phyloP scores from a whole-genome alignment of 2,888 invertebrate species.

The Phyllotreta striolata region DNA sequence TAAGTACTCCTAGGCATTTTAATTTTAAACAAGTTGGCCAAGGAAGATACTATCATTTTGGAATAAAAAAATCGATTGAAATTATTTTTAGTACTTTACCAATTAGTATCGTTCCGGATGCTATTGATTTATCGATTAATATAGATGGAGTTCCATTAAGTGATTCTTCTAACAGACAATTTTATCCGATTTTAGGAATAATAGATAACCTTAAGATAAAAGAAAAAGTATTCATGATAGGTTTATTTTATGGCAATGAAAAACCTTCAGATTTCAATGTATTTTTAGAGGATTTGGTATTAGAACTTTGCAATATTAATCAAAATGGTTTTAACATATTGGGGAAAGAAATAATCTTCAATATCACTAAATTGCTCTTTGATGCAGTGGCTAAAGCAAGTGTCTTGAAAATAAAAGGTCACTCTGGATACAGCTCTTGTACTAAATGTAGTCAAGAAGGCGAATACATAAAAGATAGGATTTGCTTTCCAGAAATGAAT shows the following conservation, averaged over 20 bases:
- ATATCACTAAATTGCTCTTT: conserved; percentile 17
- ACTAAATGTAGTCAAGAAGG: conserved; percentile 22
- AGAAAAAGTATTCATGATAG: conserved; percentile 17
- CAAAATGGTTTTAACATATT: neutral
- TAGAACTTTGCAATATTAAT: no score
- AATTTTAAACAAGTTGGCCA: neutral
- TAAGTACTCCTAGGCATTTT: neutral
- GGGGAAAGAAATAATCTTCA: conserved; percentile 1
- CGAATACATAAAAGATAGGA: conserved; percentile 14
- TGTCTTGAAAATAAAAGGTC: conserved; percentile 18
- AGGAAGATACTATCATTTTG: neutral
- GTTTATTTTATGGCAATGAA: conserved; percentile 14
- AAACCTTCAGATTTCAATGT: conserved; percentile 16
- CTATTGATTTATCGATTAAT: conserved; percentile 8
- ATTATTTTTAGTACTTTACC: neutral
- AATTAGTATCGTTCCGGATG: neutral
- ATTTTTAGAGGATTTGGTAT: conserved; percentile 18
- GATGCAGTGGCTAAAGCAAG: conserved; percentile 23
- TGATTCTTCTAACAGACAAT: conserved; percentile 19
- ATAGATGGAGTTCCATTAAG: conserved; percentile 26
- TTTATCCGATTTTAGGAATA: conserved; percentile 24
- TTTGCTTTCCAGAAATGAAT: conserved; percentile 12
- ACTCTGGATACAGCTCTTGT: conserved; percentile 21
- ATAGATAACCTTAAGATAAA: conserved; percentile 5
- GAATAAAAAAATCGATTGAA: neutral